Base-by-base conservation (phyloP, 1,140 invertebrate genomes). In the Drosophila quadrilineata region DNA sequence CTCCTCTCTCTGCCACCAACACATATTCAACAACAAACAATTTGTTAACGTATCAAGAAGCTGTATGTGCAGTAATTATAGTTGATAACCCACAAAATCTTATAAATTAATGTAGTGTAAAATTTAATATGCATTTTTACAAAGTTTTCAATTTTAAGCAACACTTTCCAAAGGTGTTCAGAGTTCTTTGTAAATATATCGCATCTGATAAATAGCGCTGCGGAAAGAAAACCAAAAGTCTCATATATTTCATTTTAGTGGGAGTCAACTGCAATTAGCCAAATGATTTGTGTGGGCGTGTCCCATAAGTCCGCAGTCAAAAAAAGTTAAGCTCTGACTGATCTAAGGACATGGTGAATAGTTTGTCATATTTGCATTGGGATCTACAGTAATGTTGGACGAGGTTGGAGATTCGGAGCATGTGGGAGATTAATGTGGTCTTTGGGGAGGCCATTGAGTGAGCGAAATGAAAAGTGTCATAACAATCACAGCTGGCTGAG, bases 401-500 rank as follows among this genome's bases (percentile, higher is more conserved):
- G 22, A 49, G 22, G 57, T 46, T 48, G 26, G 24, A 62, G 31
- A n/a, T n/a, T n/a, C 31, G 16, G 21, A 3, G 26, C 10, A 22
- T 56, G 49, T 43, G 38, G 33, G 50, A 60, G 57, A 72, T 70
- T 58, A 69, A 69, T 63, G 66, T 22, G 43, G 36, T 53, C 31
- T 62, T 67, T 43, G 46, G 45, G 54, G 24, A 50, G 31, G 29
- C 24, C 56, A 60, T 69, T 69, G 59, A 56, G 38, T 50, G 43
- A 65, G 71, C 65, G 54, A 84, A 85, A 85, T 85, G 71, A 85
- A 85, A 85, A 79, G 79, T 79, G 79, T 85, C 80, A 85, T 79
- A 79, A 75, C 77, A 85, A 77, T 70, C 66, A 64, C 49, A 59
- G 54, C 56, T 66, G 63, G 41, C 24, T 60, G 56, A 22, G n/a